Evolutionary conservation across 2,113 vertebrate species (phyloP).

Genomic region (Sturnus vulgaris): DNA sequence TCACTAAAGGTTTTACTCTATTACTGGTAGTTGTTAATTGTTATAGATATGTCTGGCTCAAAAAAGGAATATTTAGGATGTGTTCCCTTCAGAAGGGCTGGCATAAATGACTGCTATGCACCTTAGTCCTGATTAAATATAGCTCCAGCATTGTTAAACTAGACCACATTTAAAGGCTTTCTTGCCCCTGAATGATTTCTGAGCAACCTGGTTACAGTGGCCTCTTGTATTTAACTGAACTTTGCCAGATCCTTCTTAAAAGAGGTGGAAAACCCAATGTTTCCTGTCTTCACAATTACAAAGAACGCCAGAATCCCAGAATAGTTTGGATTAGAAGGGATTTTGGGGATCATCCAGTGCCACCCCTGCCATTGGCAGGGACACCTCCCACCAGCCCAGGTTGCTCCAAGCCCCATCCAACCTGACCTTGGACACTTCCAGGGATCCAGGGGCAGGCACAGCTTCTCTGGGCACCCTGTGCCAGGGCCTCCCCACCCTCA

Average conservation of each 20-base stretch:
- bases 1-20: background rate
- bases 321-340: background rate
- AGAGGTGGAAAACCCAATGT: background rate
- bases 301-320: background rate
- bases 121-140: background rate
- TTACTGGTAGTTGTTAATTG: background rate
- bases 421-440: background rate
- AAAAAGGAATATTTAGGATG: background rate
- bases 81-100: background rate
- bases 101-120: background rate
- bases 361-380: background rate
- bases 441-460: background rate
- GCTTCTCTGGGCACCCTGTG: background rate
- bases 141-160: background rate
- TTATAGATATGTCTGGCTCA: background rate
- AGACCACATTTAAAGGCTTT: background rate
- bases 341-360: too few relatives aligned
- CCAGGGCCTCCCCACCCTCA: too few relatives aligned
- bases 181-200: background rate
- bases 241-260: background rate
- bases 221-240: background rate
- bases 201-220: background rate
- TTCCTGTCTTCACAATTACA: background rate
- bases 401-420: fast-evolving
- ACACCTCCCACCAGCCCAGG: fast-evolving